Conservation (phyloP, 1,140 invertebrate species). For the Vanessa atalanta region DNA sequence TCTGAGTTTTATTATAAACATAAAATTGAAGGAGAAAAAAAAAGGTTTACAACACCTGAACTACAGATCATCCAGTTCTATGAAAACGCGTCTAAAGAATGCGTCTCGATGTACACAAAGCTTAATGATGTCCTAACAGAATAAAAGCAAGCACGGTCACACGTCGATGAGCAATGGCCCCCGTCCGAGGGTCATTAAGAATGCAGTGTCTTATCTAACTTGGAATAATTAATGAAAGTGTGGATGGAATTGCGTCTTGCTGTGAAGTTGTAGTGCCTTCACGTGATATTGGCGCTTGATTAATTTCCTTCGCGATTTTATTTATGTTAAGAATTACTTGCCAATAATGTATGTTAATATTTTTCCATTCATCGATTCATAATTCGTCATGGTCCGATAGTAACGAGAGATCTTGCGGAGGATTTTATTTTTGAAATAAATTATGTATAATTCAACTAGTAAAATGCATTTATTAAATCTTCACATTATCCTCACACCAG, state of each 20-base stretch:
- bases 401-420: too few relatives aligned
- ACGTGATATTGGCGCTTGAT: conserved; percentile 39
- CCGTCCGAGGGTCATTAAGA: conserved; percentile 68
- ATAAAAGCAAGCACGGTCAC: conserved; percentile 60
- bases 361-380: not conserved
- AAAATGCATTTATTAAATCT: too few relatives aligned
- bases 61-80: not conserved
- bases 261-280: conserved; percentile 54
- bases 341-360: not conserved
- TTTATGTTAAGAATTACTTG: not conserved
- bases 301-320: not conserved
- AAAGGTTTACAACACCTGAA: not conserved
- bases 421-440: too few relatives aligned
- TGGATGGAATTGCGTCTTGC: conserved; percentile 71
- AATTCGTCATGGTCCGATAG: too few relatives aligned
- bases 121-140: conserved; percentile 56
- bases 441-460: too few relatives aligned
- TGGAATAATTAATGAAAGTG: conserved; percentile 79
- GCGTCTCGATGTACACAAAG: conserved; percentile 40
- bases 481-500: too few relatives aligned
- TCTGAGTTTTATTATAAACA: too few relatives aligned
- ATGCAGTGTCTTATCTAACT: conserved; percentile 78
- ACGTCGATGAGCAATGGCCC: conserved; percentile 70
- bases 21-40: too few relatives aligned
- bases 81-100: conserved; percentile 15